These are phyloP conservation scores for Trinectes maculatus DNA, from an alignment of 2,113 vertebrate genomes.

Conservation along the genomic window DNA sequence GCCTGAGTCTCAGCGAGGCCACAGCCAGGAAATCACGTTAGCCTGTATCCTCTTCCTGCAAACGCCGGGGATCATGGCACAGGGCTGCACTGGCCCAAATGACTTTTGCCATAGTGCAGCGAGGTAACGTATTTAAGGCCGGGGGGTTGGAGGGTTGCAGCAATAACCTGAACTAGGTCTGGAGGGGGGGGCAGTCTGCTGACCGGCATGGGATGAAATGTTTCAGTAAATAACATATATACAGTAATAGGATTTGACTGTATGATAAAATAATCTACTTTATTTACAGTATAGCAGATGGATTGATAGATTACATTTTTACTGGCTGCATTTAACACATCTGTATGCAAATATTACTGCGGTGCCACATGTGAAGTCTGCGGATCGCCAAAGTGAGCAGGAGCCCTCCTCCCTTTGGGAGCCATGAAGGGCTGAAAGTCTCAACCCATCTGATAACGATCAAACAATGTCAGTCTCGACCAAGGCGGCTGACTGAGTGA, in stretches of 20 bases:
- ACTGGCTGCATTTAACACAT: not conserved
- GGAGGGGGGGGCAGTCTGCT: not conserved
- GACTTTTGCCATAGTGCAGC: conserved; percentile 29
- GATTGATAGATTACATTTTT: not conserved
- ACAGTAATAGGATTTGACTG: too few species aligned
- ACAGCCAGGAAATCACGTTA: conserved; percentile 68
- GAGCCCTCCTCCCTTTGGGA: not conserved
- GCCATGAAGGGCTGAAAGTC: not conserved
- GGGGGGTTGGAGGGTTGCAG: conserved; percentile 21
- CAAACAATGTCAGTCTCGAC: not conserved
- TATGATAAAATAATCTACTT: not conserved
- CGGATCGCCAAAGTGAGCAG: not conserved
- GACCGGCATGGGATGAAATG: conserved; percentile 16
- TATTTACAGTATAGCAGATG: not conserved
- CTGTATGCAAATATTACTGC: not conserved
- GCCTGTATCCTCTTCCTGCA: conserved; percentile 17
- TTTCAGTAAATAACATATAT: too few species aligned
- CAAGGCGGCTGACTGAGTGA: not conserved
- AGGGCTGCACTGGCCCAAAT: conserved; percentile 43
- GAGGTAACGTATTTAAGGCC: conserved; percentile 24
- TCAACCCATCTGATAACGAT: not conserved
- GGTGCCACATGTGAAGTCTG: not conserved
- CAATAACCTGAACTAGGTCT: conserved; percentile 32
- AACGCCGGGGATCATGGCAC: conserved; percentile 61
- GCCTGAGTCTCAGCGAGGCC: conserved; percentile 44